Percentiles rank a stretch among this genome's conserved stretches.
Evolutionary conservation across 1,140 invertebrate genomes (phyloP).

Genomic region (Cryptotermes secundus): DNA sequence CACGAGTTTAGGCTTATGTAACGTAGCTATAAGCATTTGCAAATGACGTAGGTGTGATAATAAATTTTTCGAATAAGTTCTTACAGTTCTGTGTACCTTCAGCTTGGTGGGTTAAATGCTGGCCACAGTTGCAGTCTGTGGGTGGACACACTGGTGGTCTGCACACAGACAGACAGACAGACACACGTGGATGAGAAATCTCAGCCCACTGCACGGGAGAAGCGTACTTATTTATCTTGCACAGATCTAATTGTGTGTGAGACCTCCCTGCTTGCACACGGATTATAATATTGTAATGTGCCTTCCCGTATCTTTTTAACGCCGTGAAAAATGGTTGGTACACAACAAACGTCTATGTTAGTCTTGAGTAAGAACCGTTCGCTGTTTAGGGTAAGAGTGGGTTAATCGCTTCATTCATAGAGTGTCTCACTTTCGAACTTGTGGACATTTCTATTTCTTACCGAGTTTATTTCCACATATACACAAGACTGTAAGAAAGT

Average conservation of each 20-base stretch:
- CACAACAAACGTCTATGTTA: background rate
- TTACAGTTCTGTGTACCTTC: too few species aligned
- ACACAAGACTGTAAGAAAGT: too few species aligned
- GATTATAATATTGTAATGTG: slow-evolving; percentile 18
- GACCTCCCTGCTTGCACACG: slow-evolving; percentile 7
- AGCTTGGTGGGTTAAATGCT: too few species aligned
- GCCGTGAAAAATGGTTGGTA: background rate
- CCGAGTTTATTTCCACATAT: too few species aligned
- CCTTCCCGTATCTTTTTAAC: background rate
- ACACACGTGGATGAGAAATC: slow-evolving; percentile 16
- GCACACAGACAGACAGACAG: too few species aligned
- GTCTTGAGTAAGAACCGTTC: background rate
- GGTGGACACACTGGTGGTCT: background rate
- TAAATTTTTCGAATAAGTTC: too few species aligned
- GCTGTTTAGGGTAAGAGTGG: background rate
- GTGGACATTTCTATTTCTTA: too few species aligned
- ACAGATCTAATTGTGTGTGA: slow-evolving; percentile 27
- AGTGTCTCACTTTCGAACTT: too few species aligned
- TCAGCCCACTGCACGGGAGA: background rate
- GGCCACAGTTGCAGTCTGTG: background rate
- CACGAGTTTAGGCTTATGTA: too few species aligned
- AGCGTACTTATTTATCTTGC: slow-evolving; percentile 24
- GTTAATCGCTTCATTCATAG: background rate
- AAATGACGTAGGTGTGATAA: too few species aligned
- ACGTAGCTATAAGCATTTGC: too few species aligned